Conservation (phyloP, 64 coral and sea anemone species). For the Montipora efflorescens region DNA sequence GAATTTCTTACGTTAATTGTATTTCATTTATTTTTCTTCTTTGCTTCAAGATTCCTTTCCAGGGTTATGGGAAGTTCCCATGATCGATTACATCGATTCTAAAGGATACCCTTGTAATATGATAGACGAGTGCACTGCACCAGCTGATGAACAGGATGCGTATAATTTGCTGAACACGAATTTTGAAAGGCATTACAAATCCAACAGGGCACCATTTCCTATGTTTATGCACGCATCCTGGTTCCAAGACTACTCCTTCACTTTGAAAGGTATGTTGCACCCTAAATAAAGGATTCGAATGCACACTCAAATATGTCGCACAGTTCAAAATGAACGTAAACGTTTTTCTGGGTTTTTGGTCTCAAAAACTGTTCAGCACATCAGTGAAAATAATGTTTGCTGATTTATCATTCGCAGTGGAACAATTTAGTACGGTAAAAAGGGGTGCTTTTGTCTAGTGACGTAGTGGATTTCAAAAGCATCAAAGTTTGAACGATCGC, state of each 20-base stretch:
- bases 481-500: too few species aligned
- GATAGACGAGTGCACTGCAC: constrained; percentile 70
- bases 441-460: too few species aligned
- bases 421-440: too few species aligned
- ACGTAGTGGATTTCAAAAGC: too few species aligned
- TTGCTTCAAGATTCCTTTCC: constrained; percentile 75
- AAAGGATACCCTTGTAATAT: constrained; percentile 66
- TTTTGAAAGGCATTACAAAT: constrained; percentile 82
- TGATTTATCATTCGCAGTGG: too few species aligned
- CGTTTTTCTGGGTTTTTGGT: too few species aligned
- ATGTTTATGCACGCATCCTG: constrained; percentile 92
- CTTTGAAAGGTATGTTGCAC: constrained; percentile 66
- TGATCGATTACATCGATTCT: constrained; percentile 85
- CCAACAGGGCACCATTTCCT: constrained; percentile 91
- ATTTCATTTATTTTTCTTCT: background rate
- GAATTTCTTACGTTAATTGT: background rate
- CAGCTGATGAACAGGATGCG: constrained; percentile 58
- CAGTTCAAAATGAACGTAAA: too few species aligned
- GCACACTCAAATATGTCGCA: background rate
- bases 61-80: constrained; percentile 97
- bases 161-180: constrained; percentile 72
- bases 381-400: too few species aligned
- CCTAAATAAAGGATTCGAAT: background rate
- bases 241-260: constrained; percentile 47
- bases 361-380: too few species aligned